These are phyloP conservation scores for Norana najaformis DNA, from an alignment of 2,888 invertebrate species.

Conservation along the genomic window DNA sequence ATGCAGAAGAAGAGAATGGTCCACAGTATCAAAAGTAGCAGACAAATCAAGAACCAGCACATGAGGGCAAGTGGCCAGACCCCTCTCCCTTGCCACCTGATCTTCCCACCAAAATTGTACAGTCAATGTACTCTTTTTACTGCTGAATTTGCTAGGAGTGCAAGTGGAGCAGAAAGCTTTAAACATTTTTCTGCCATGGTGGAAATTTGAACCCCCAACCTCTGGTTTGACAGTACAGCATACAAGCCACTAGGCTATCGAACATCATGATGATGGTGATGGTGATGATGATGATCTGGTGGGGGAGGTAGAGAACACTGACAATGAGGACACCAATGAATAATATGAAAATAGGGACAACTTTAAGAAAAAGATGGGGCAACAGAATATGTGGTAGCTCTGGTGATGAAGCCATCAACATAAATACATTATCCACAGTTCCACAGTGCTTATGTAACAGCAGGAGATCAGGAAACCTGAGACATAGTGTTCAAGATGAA, in stretches of 20 bases:
- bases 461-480: not conserved
- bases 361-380: not conserved
- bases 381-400: not conserved
- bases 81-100: too few relatives aligned
- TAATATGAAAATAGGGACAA: not conserved
- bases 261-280: not conserved
- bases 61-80: too few relatives aligned
- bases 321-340: not conserved
- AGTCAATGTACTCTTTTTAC: not conserved
- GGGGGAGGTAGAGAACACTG: not conserved
- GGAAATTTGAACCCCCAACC: not conserved
- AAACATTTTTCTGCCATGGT: not conserved
- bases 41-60: too few relatives aligned
- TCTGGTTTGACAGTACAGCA: not conserved
- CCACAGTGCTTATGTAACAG: not conserved
- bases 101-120: too few relatives aligned
- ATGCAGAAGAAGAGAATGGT: too few relatives aligned
- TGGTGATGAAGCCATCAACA: not conserved
- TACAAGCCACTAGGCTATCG: not conserved
- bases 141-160: not conserved
- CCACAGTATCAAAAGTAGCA: too few relatives aligned
- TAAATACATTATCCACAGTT: not conserved
- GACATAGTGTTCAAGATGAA: conserved; percentile 1
- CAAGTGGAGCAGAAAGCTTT: too few relatives aligned
- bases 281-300: not conserved